Evolutionary conservation across 2,888 invertebrate genomes (phyloP), one percentile per base, ranked within the genome.

Genomic region (Trilocha varians): DNA sequence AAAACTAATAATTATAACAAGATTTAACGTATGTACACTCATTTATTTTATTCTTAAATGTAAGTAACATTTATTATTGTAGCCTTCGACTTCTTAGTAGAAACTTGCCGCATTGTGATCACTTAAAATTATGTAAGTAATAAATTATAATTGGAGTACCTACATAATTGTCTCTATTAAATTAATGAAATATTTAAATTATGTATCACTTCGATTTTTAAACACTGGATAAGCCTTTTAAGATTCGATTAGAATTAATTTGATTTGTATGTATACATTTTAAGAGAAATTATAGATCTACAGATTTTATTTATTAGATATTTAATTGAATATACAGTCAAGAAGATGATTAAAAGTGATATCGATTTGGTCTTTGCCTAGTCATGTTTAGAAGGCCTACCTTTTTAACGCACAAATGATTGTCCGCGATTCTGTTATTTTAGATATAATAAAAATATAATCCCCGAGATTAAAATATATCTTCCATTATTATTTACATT

Each of bases 371-470:
- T 71, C 72, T 71, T 25, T 74, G 63, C 72, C 83, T 84, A 84
- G 84, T 84, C 84, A 84, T 78, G 67, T 68, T 66, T 59, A 53
- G 62, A 78, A 79, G 83, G 83, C 84, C 83, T 84, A 80, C 51
- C 46, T 58, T 58, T 56, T 46, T 43, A 66, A 68, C 78, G 82
- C 82, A 82, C 82, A 82, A 79, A n/a, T 9, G n/a, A 15, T 14
- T 59, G 58, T 6, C 6, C 6, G 25, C 11, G 25, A 25, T 25
- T 25, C 25, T 11, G 25, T 25, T 25, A 25, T 25, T 25, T 9
- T 3, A 9, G 11, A 25, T 25, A 9, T 3, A 9, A 25, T 9
- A 25, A 9, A 9, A 25, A 25, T 9, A 25, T 25, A 25, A 25
- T 5, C 11, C 25, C 6, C 25, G 25, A 9, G 25, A 25, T 25